These are phyloP conservation scores for Pangasius larnaudii DNA, from an alignment of 2,797 vertebrate species.

Conservation along the genomic window DNA sequence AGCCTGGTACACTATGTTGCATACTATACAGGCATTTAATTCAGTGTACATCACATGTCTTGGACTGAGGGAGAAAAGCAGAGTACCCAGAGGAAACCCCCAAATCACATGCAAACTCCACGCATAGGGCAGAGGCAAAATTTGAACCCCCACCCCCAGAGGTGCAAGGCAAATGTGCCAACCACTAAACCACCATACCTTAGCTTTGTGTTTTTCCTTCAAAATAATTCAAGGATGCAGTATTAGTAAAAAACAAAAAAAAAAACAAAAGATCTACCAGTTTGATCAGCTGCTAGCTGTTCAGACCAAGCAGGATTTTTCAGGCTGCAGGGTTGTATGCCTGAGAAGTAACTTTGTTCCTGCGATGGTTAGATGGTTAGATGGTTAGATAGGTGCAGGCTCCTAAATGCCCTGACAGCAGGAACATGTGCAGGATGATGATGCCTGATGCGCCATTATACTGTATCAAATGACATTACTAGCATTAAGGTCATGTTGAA, in stretches of 20 bases:
- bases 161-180: no score
- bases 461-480: not conserved
- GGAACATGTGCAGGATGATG: constrained; percentile 1
- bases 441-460: not conserved
- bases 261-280: not conserved
- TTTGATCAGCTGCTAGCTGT: not conserved
- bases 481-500: constrained; percentile 7
- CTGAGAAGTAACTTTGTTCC: not conserved
- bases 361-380: not conserved
- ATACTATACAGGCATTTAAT: not conserved
- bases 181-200: no score
- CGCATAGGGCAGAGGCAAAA: no score
- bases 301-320: not conserved
- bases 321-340: no score
- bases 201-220: not conserved
- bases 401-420: not conserved
- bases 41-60: not conserved
- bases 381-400: not conserved
- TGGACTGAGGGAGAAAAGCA: no score
- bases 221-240: not conserved
- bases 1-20: not conserved
- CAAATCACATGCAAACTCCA: no score
- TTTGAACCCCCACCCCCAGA: no score
- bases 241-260: not conserved
- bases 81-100: no score